Percentiles rank a stretch among this genome's conserved stretches.
These are phyloP conservation scores for Meteorus cinctellus DNA, from an alignment of 2,888 invertebrate species.

Conservation along the genomic window DNA sequence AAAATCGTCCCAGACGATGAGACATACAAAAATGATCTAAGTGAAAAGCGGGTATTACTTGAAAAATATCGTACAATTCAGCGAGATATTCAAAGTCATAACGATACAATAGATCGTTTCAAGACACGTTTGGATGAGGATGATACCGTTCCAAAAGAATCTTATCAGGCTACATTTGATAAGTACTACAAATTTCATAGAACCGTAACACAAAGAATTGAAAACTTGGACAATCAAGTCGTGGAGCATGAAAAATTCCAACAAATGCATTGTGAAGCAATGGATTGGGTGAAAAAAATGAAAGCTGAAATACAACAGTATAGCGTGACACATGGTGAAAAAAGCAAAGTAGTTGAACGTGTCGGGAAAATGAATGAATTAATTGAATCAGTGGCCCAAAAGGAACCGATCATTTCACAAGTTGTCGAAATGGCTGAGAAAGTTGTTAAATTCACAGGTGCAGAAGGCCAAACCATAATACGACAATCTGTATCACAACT, in stretches of 20 bases:
- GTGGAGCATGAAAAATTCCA: slow-evolving; percentile 91
- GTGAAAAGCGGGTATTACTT: slow-evolving; percentile 91
- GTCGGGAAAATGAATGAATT: slow-evolving; percentile 84
- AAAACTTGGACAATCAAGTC: slow-evolving; percentile 86
- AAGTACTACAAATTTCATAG: slow-evolving; percentile 83
- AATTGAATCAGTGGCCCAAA: slow-evolving; percentile 81
- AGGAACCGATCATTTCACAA: slow-evolving; percentile 82
- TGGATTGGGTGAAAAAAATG: slow-evolving; percentile 89
- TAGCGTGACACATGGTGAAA: slow-evolving; percentile 91
- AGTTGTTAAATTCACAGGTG: slow-evolving; percentile 85
- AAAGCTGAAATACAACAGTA: slow-evolving; percentile 89
- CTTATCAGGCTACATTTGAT: slow-evolving; percentile 82
- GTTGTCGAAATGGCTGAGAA: slow-evolving; percentile 84
- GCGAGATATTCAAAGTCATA: slow-evolving; percentile 87
- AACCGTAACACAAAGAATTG: slow-evolving; percentile 79
- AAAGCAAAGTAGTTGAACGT: slow-evolving; percentile 84
- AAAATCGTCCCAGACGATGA: slow-evolving; percentile 84
- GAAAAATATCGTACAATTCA: slow-evolving; percentile 91
- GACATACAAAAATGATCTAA: slow-evolving; percentile 85
- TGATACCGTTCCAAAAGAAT: slow-evolving; percentile 78
- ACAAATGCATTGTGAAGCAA: slow-evolving; percentile 85
- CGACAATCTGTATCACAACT: slow-evolving; percentile 88
- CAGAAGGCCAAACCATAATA: slow-evolving; percentile 88
- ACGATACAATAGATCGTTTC: slow-evolving; percentile 85
- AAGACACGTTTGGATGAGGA: slow-evolving; percentile 84